Conservation (phyloP, 2,797 vertebrate genomes). For the Pseudocheirus occidentalis region DNA sequence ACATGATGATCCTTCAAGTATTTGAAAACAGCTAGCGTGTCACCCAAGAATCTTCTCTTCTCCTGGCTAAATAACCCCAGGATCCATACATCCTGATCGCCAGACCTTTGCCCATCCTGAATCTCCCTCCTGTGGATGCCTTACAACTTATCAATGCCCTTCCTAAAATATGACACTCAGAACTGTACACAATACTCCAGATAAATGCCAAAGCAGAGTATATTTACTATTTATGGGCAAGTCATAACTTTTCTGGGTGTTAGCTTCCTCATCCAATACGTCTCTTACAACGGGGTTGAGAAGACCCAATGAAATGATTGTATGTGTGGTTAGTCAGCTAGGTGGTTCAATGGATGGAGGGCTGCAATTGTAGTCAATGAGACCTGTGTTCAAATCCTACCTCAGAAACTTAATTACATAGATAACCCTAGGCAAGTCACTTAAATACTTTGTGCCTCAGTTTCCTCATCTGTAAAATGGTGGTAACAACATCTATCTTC, state of each 20-base stretch:
- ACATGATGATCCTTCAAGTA: not conserved
- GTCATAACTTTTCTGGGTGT: not conserved
- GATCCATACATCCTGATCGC: not conserved
- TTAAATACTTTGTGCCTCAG: not conserved
- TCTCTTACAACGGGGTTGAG: not conserved
- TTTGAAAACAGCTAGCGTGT: not conserved
- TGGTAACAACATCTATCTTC: not conserved
- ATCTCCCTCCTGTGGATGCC: not conserved
- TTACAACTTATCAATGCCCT: not conserved
- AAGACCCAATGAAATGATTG: not conserved
- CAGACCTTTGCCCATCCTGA: not conserved
- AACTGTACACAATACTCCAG: not conserved
- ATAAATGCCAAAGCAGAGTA: not conserved
- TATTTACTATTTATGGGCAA: not conserved
- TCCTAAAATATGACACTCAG: not conserved
- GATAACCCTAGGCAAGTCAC: not conserved
- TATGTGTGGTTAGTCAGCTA: not conserved
- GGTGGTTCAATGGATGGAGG: not conserved
- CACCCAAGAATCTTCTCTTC: not conserved
- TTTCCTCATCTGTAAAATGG: not conserved
- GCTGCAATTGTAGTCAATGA: not conserved
- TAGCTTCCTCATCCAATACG: not conserved
- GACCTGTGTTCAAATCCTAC: not conserved
- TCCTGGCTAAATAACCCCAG: not conserved
- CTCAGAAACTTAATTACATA: not conserved